Evolutionary conservation across 2,888 invertebrate species (phyloP), one percentile per base, ranked within the genome.

Genomic region (Coenonympha glycerion): DNA sequence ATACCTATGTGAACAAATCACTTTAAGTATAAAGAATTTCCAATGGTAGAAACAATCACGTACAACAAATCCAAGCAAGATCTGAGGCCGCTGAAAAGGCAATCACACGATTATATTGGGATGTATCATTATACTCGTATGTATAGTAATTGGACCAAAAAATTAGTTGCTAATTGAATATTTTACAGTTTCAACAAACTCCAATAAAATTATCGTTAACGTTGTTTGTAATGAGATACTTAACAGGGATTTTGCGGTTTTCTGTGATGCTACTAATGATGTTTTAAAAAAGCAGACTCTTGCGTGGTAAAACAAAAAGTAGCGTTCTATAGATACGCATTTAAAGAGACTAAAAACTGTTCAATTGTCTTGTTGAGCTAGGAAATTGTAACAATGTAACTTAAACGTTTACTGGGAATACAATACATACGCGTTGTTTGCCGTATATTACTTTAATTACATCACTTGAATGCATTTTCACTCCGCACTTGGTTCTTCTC

Each of bases 371-470:
- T 68, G 65, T 72, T 73, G 66, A 71, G 69, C 65, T 71, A 75
- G 79, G 83, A 80, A 82, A 73, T 68, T 65, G 63, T 64, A 79
- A 84, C 81, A 85, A 86, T 84, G 81, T 75, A 78, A 31, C 18
- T 80, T 77, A 76, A 75, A 69, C 62, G 73, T 72, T 74, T 72
- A 79, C 77, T 84, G 81, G 78, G 81, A 81, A 82, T 71, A 68
- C 72, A 81, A 82, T 71, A 68, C 72, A 71, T 76, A 77, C 71
- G 68, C 66, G 71, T 70, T 70, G 66, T 68, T 64, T 66, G 68
- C 73, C 71, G 69, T 76, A 79, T 79, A 82, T 79, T 76, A 76
- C 76, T 77, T 77, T 80, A 84, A 81, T 85, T 81, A 79, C 81
- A 79, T 77, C 79, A 76, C 69, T 70, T 75, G 69, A 75, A 76